A percentile compares a stretch with the other conserved stretches of the same genome.
Evolutionary conservation across 2,888 invertebrate species (phyloP).

Genomic region (Apamea sordens): DNA sequence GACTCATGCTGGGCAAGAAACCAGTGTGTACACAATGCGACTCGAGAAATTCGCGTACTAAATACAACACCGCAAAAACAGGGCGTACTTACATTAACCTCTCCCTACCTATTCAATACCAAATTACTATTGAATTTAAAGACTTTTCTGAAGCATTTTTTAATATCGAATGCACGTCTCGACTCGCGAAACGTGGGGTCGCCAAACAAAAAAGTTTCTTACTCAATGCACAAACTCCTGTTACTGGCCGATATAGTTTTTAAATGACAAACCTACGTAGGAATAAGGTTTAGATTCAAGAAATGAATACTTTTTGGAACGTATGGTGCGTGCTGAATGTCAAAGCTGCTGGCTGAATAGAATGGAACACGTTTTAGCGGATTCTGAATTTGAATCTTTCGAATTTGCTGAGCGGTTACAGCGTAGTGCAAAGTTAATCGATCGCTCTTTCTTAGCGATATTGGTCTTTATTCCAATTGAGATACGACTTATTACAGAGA

Average conservation of each 20-base stretch:
- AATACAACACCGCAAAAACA: slow-evolving; percentile 89
- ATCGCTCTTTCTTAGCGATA: slow-evolving; percentile 23
- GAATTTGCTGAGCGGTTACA: slow-evolving; percentile 68
- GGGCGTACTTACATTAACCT: slow-evolving; percentile 85
- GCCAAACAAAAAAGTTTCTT: slow-evolving; percentile 76
- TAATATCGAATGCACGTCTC: slow-evolving; percentile 85
- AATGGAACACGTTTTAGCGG: slow-evolving; percentile 84
- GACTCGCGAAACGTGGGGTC: slow-evolving; percentile 74
- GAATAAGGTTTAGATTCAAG: slow-evolving; percentile 84
- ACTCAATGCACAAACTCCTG: slow-evolving; percentile 65
- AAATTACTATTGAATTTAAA: slow-evolving; percentile 90
- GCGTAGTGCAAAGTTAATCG: slow-evolving; percentile 44
- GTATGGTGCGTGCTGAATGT: slow-evolving; percentile 76
- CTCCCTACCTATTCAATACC: slow-evolving; percentile 84
- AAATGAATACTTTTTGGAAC: slow-evolving; percentile 70
- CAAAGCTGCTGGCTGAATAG: slow-evolving; percentile 81
- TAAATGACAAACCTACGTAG: slow-evolving; percentile 72
- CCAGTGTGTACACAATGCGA: slow-evolving; percentile 87
- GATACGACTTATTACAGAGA: slow-evolving; percentile 32
- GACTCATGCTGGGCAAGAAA: slow-evolving; percentile 87
- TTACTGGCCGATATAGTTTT: slow-evolving; percentile 67
- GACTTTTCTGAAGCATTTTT: slow-evolving; percentile 87
- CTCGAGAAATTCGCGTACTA: slow-evolving; percentile 87
- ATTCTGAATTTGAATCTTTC: slow-evolving; percentile 77
- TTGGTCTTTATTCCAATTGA: slow-evolving; percentile 40